Base-by-base conservation (phyloP, 2,888 invertebrate species). In the Rotaria macrura region DNA sequence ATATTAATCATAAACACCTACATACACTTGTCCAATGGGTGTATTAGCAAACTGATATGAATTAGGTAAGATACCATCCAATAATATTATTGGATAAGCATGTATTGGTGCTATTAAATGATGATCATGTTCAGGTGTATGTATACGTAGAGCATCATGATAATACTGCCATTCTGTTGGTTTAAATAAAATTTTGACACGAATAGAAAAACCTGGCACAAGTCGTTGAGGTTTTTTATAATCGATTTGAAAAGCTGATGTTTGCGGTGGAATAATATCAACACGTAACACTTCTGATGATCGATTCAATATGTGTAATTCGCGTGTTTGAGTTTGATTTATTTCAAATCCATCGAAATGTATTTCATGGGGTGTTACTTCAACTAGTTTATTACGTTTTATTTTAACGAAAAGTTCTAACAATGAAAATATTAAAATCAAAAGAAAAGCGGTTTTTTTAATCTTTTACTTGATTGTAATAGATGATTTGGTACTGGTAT, bases 121-220 rank as follows among this genome's bases (percentile, higher is more conserved):
- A 23, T 52, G 20, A 52, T 65, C n/a, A 74, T 47, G 86, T 88
- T 90, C 91, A 84, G 88, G 89, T 85, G 89, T 89, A 87, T 90
- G 89, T 47, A 91, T 89, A 84, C 90, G 87, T 83, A 91, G 89
- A 85, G 90, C 89, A 87, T 91, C 91, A 88, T 91, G 90, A 87
- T 90, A 91, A 86, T 91, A 91, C 83, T 90, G 85, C 89, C 90
- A 90, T 87, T 91, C 90, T 87, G 90, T 89, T 10, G 90, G 90
- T 25, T 87, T 88, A 86, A 91, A 91, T 85, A 90, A 90, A n/a
- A 91, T 87, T 40, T 87, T 88, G 88, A 90, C 90, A 23, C 89
- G 89, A 34, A 90, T 85, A 10, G 89, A 89, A 85, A 90, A 87
- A 10, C 91, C 91, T 43, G 91, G 89, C 20, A 90, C 90, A 85